Percentiles rank a stretch among this genome's conserved stretches.
phyloP scores from a whole-genome alignment of 2,888 invertebrate genomes.

The Nephrotoma appendiculata region DNA sequence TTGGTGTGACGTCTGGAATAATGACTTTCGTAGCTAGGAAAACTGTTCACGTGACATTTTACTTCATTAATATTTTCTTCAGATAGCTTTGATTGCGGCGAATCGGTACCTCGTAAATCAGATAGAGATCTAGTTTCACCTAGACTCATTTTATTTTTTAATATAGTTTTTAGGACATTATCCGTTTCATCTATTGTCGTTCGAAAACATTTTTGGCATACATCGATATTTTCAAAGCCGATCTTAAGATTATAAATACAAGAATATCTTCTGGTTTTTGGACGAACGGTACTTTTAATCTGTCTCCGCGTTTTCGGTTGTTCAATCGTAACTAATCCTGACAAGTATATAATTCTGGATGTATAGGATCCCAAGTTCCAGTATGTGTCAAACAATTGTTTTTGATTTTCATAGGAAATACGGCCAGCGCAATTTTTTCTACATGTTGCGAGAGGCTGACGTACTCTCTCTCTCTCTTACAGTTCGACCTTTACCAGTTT shows the following conservation, averaged over 20 bases:
- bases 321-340: neutral
- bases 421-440: neutral
- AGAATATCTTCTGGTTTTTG: neutral
- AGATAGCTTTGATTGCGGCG: neutral
- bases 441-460: neutral
- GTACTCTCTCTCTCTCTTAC: neutral
- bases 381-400: neutral
- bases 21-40: neutral
- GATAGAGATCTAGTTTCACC: neutral
- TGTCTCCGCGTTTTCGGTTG: neutral
- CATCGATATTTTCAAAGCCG: neutral
- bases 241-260: neutral
- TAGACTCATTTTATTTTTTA: neutral
- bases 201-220: neutral
- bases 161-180: neutral
- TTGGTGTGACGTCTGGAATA: neutral
- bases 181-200: neutral
- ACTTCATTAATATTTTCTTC: neutral
- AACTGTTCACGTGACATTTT: neutral
- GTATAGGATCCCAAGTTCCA: neutral
- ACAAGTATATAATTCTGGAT: neutral
- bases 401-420: neutral
- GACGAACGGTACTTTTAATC: neutral
- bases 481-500: neutral
- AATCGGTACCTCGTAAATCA: neutral